These are phyloP conservation scores for Chrysomallon squamiferum DNA, from an alignment of 1,140 invertebrate species.

Conservation along the genomic window DNA sequence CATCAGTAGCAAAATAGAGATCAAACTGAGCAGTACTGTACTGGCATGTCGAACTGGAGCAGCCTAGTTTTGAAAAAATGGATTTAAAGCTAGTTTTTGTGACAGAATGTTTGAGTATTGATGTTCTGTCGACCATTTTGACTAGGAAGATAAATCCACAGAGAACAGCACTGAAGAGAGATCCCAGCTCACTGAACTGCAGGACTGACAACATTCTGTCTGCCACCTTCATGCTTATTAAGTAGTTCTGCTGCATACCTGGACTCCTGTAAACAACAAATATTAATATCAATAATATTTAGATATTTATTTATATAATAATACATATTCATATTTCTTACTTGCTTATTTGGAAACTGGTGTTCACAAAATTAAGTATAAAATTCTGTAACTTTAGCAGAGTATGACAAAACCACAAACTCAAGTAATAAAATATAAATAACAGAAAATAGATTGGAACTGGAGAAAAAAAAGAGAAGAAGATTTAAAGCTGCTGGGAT, in stretches of 20 bases:
- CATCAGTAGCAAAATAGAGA: neutral
- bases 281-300: too few relatives aligned
- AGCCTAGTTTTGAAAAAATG: too few relatives aligned
- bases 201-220: slow-evolving; percentile 7
- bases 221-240: slow-evolving; percentile 10
- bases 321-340: too few relatives aligned
- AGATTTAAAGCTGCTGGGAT: too few relatives aligned
- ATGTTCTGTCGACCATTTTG: neutral
- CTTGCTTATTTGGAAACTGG: too few relatives aligned
- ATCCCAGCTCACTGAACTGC: neutral
- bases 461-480: too few relatives aligned
- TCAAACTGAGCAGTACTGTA: neutral
- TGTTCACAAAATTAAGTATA: too few relatives aligned
- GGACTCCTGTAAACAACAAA: slow-evolving; percentile 13
- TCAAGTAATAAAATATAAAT: too few relatives aligned
- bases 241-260: slow-evolving; percentile 9
- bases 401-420: too few relatives aligned
- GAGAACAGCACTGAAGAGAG: slow-evolving; percentile 4
- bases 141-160: slow-evolving; percentile 6
- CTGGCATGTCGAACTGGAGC: neutral
- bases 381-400: too few relatives aligned
- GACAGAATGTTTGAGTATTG: neutral
- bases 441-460: too few relatives aligned
- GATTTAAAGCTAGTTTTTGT: neutral
- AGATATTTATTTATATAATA: too few relatives aligned